Evolutionary conservation across 2,797 vertebrate genomes (phyloP).

Genomic region (Mycteria americana): DNA sequence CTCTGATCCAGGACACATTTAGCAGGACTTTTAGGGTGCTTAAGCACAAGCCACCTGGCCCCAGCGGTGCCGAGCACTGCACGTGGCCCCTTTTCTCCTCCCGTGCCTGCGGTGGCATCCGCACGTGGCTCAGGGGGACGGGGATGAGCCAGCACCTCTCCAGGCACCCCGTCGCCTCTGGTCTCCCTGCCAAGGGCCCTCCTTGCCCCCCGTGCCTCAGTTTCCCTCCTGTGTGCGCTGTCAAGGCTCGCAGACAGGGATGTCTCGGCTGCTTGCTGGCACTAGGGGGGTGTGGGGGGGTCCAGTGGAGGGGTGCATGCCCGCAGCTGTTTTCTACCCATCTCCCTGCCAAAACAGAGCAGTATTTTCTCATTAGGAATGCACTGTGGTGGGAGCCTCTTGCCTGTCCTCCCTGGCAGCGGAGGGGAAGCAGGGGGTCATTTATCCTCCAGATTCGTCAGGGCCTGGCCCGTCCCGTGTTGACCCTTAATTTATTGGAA

Average conservation of each 20-base stretch:
- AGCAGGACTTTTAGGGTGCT: not conserved
- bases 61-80: not conserved
- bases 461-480: not conserved
- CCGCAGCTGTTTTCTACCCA: accelerated
- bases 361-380: not conserved
- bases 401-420: not conserved
- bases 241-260: accelerated
- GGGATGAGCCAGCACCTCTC: not conserved
- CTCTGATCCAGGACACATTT: not conserved
- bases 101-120: not conserved
- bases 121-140: not conserved
- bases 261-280: accelerated
- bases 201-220: not conserved
- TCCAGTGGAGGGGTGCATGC: too few species aligned
- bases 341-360: not conserved
- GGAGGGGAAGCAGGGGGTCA: not conserved
- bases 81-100: not conserved
- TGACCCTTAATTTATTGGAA: not conserved
- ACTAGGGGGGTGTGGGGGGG: accelerated
- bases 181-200: not conserved
- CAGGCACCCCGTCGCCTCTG: accelerated
- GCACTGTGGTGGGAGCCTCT: not conserved
- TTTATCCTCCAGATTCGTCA: not conserved
- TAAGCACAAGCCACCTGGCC: not conserved
- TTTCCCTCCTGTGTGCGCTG: not conserved